phyloP scores from a whole-genome alignment of 2,113 vertebrate genomes.

The Corynorhinus townsendii region DNA sequence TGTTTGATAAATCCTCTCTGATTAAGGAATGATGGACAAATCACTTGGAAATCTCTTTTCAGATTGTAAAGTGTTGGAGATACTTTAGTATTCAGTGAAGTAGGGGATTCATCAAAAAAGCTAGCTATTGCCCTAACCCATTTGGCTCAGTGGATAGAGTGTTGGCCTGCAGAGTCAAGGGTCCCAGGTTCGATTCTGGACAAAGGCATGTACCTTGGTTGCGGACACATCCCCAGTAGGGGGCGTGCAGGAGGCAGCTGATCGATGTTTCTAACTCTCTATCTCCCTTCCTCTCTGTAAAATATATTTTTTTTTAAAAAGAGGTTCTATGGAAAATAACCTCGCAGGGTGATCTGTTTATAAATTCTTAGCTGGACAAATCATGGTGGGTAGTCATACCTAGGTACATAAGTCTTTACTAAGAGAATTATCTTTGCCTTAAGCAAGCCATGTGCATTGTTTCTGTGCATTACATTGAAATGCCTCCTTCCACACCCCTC shows the following conservation, averaged over 20 bases:
- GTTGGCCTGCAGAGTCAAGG: no score
- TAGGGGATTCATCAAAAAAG: not conserved
- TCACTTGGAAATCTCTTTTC: not conserved
- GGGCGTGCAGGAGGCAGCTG: no score
- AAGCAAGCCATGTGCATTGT: not conserved
- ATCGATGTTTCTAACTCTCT: no score
- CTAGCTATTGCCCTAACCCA: not conserved
- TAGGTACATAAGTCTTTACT: not conserved
- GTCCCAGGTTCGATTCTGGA: no score
- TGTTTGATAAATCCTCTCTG: not conserved
- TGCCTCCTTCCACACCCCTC: not conserved
- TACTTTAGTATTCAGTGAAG: not conserved
- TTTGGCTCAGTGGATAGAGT: no score
- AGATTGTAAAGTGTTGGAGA: not conserved
- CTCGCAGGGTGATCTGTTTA: not conserved
- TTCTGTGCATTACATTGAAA: not conserved
- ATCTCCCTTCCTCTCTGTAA: no score
- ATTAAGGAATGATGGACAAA: not conserved
- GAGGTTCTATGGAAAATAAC: not conserved
- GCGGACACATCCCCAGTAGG: no score
- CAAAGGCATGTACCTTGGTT: no score
- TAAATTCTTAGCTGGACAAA: not conserved
- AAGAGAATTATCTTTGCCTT: not conserved
- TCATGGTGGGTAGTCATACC: not conserved
- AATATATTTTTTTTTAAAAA: no score